Conservation (phyloP, 2,797 vertebrate genomes). For the Trichosurus vulpecula region DNA sequence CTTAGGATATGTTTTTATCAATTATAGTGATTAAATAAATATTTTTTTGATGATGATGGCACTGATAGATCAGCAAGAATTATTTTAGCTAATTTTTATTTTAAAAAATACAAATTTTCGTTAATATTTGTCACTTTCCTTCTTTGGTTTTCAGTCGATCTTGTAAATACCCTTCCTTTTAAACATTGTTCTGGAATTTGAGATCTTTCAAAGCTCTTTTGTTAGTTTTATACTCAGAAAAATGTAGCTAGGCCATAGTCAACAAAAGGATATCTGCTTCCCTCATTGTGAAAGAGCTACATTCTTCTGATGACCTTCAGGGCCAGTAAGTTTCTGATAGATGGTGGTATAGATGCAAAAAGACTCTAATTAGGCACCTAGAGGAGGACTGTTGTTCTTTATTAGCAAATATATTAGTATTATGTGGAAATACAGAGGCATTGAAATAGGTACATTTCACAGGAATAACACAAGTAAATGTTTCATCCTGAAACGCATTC, state of each 20-base stretch:
- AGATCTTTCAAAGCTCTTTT: constrained; percentile 48
- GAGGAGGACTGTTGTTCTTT: constrained; percentile 56
- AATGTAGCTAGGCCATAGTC: constrained; percentile 63
- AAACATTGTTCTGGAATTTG: constrained; percentile 10
- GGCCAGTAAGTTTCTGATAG: constrained; percentile 73
- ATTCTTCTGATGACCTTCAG: constrained; percentile 74
- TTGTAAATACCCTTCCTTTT: constrained; percentile 55
- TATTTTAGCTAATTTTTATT: constrained; percentile 43
- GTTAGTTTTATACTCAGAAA: constrained; percentile 57
- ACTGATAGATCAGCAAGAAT: constrained; percentile 20
- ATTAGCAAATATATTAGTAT: constrained; percentile 74
- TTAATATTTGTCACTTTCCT: constrained; percentile 18
- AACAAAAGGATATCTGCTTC: constrained; percentile 58
- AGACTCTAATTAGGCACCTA: constrained; percentile 73
- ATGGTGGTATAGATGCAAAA: constrained; percentile 60
- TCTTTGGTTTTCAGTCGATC: constrained; percentile 46
- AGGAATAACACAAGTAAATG: constrained; percentile 66
- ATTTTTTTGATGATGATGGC: constrained; percentile 30
- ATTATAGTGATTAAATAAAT: constrained; percentile 34
- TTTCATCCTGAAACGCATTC: constrained; percentile 64
- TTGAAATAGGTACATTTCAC: constrained; percentile 60
- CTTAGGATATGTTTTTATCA: constrained; percentile 24
- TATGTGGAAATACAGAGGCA: constrained; percentile 72
- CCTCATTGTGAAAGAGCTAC: constrained; percentile 50
- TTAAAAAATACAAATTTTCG: constrained; percentile 47